Base-by-base conservation (phyloP, 2,888 invertebrate genomes). In the Lasioglossum zephyrum region DNA sequence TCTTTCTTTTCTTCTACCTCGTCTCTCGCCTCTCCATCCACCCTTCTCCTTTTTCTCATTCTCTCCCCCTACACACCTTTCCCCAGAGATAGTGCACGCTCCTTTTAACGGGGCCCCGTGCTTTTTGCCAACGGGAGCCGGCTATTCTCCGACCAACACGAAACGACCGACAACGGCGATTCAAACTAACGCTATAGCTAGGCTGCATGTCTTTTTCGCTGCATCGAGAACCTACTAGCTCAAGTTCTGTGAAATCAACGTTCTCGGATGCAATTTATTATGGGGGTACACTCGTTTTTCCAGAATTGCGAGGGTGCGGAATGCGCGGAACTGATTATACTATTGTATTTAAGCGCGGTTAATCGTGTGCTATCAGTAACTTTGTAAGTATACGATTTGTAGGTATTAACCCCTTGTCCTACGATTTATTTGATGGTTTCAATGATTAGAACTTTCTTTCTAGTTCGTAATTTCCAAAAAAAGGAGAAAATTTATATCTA, bases 51-150 rank as follows among this genome's bases (percentile, higher is more conserved):
- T 66, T n/a, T 16, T 53, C 53, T 57, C 13, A 36, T 6, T 66
- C 77, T 5, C 41, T 39, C 47, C 60, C 63, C 31, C n/a, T 47
- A n/a, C 31, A 26, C 60, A 73, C 47, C 74, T 79, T 77, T 79
- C 49, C 26, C 63, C 49, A 1, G 31, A 39, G 41, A 31, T 16
- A 66, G 60, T 18, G 6, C 70, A 18, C 69, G 66, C 63, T 57
- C 66, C 49, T 49, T 49, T 70, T 53, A 70, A 77, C 53, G 69
- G 70, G 70, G 69, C 18, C 47, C 69, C 47, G 47, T 47, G 36
- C 26, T 77, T 53, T 77, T 70, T 70, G 47, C 79, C 36, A 44
- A 36, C 78, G 31, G 26, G 16, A 70, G 70, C 39, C 49, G 70
- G 44, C 60, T 18, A 76, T 47, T 47, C 47, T 66, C 47, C 60